Evolutionary conservation across 2,113 vertebrate species (phyloP).

Genomic region (Sminthopsis crassicaudata): DNA sequence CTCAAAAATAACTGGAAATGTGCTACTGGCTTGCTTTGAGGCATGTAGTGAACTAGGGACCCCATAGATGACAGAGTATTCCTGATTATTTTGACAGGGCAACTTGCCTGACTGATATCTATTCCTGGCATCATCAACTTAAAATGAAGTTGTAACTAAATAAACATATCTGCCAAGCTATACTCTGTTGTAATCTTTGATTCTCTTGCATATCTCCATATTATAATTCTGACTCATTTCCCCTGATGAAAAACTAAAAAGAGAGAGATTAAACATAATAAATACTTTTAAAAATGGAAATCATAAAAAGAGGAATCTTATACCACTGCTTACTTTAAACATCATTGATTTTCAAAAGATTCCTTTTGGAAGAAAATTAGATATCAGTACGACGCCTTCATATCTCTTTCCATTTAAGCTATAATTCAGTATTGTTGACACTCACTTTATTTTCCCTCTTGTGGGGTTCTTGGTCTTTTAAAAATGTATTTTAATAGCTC

Average conservation of each 20-base stretch:
- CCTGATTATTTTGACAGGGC: constrained; percentile 29
- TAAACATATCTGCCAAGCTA: constrained; percentile 38
- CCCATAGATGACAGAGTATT: constrained; percentile 21
- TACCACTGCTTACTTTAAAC: background rate
- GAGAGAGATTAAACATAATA: background rate
- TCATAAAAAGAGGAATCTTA: background rate
- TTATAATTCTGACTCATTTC: background rate
- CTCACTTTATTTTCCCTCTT: background rate
- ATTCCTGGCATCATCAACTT: constrained; percentile 4
- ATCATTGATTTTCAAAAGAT: background rate
- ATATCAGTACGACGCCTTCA: background rate
- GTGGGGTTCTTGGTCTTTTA: background rate
- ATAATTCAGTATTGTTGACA: background rate
- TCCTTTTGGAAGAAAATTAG: background rate
- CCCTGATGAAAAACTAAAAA: background rate
- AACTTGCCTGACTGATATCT: constrained; percentile 17
- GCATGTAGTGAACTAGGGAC: background rate
- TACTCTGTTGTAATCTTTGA: constrained; percentile 26
- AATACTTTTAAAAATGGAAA: background rate
- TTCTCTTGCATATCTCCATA: background rate
- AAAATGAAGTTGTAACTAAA: constrained; percentile 58
- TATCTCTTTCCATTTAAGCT: background rate
- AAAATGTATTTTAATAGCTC: background rate
- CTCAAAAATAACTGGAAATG: background rate
- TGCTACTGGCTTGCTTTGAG: background rate